Percentiles rank a stretch among this genome's conserved stretches.
These are phyloP conservation scores for Nothocercus julius DNA, from an alignment of 2,113 vertebrate genomes.

Conservation along the genomic window DNA sequence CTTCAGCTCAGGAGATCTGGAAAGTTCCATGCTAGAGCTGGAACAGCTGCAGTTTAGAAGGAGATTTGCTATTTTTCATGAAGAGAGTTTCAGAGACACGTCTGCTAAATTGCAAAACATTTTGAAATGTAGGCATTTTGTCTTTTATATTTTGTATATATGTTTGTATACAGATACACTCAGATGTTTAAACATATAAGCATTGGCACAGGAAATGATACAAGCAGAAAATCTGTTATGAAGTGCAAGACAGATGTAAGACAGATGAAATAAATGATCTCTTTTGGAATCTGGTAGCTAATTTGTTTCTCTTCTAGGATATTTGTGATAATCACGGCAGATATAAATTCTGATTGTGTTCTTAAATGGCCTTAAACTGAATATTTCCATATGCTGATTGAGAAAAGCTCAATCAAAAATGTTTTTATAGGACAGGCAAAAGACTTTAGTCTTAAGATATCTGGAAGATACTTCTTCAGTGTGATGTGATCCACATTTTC, in stretches of 20 bases:
- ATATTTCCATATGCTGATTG: neutral
- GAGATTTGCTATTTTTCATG: neutral
- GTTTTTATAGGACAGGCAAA: constrained; percentile 15
- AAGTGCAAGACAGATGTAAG: neutral
- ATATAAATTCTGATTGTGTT: neutral
- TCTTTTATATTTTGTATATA: neutral
- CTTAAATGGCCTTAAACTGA: neutral
- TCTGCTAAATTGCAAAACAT: neutral
- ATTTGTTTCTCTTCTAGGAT: neutral
- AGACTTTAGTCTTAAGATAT: neutral
- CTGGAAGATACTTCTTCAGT: neutral
- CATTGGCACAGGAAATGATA: neutral
- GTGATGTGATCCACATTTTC: neutral
- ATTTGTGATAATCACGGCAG: neutral
- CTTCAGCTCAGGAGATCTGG: neutral
- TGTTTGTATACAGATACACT: neutral
- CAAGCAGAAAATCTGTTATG: neutral
- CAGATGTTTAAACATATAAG: neutral
- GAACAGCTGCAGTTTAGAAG: neutral
- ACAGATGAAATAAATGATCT: neutral
- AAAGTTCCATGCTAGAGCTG: neutral
- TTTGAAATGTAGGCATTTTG: neutral
- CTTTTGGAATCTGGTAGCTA: neutral
- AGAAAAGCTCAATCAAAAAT: constrained; percentile 1
- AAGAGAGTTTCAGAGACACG: neutral